Base-by-base conservation (phyloP, 2,797 vertebrate species). In the Nannoperca obscura region DNA sequence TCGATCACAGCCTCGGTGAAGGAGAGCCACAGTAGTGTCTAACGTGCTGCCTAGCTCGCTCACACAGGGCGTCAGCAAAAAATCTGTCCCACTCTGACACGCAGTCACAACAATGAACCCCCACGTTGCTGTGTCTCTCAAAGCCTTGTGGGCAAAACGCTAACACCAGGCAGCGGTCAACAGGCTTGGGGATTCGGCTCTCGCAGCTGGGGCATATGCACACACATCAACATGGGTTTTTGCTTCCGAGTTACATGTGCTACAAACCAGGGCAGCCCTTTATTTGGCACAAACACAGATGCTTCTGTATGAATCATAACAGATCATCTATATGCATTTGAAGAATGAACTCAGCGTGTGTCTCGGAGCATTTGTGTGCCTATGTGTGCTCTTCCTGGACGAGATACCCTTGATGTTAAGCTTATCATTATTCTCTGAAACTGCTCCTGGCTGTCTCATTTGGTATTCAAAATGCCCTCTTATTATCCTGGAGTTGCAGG, bases 391-490 rank as follows among this genome's bases (percentile, higher is more conserved):
- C 62, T 55, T 53, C 42, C 52, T 36, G 17, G 54, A 22, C 64
- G 54, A 79, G 64, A 50, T 63, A 77, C 59, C 68, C 64, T 68
- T 69, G 79, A 76, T 84, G 72, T 52, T 30, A 64, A 87, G 84
- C 78, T 32, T 80, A 55, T 88, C 83, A 74, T 87, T 86, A 68
- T 80, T 83, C 57, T 71, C 42, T 59, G 5, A 70, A 76, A 80
- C 69, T 1, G 75, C 83, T 87, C 86, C 76, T 49, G 78, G 75
- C 82, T 89, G 84, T 85, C 83, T 91, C 44, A 90, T 91, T 88
- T 88, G 72, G 65, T 86, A 87, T 91, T 92, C 88, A 89, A 78
- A 89, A 86, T 75, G 82, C 64, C 78, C 69, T 74, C 59, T 73
- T 84, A 66, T 89, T 91, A 86, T 91, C 68, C 78, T 10, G 12